Percentiles rank a stretch among this genome's conserved stretches.
These are phyloP conservation scores for Temnopleurus reevesii DNA, from an alignment of 53 echinoderm and acorn worm species.

Conservation along the genomic window DNA sequence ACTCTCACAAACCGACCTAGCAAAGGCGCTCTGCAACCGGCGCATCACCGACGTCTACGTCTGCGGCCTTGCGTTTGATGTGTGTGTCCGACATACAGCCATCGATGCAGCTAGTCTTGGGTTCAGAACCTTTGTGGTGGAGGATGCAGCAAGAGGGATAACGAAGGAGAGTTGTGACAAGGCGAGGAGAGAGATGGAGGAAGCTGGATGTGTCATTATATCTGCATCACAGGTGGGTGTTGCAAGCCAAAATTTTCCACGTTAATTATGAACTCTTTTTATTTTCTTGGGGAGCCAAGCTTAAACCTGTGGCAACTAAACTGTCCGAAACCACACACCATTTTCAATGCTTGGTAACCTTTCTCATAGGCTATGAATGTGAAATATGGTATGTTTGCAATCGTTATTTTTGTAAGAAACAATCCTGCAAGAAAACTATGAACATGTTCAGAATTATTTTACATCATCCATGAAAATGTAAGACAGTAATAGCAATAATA, in stretches of 20 bases:
- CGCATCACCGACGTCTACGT: slow-evolving; percentile 80
- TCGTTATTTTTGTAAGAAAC: neutral
- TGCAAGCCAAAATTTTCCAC: neutral
- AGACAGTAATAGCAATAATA: too few relatives aligned
- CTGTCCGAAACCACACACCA: too few relatives aligned
- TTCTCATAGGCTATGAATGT: neutral
- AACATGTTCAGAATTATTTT: too few relatives aligned
- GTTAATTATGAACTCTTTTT: too few relatives aligned
- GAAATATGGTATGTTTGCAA: neutral
- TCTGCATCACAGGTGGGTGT: slow-evolving; percentile 59
- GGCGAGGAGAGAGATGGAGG: slow-evolving; percentile 43
- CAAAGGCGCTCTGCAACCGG: slow-evolving; percentile 27
- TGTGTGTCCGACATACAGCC: slow-evolving; percentile 79
- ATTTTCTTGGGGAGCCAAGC: too few relatives aligned
- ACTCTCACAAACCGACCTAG: slow-evolving; percentile 60
- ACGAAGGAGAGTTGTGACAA: slow-evolving; percentile 31
- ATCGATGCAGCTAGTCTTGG: slow-evolving; percentile 73
- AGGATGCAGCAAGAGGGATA: slow-evolving; percentile 67
- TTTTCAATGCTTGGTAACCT: neutral
- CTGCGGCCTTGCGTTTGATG: slow-evolving; percentile 82
- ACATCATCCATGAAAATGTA: too few relatives aligned
- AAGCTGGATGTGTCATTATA: slow-evolving; percentile 66
- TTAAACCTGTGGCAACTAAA: neutral
- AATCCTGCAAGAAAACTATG: too few relatives aligned
- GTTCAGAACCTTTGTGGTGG: slow-evolving; percentile 71